phyloP scores from a whole-genome alignment of 2,888 invertebrate species.

The Spodoptera picta region DNA sequence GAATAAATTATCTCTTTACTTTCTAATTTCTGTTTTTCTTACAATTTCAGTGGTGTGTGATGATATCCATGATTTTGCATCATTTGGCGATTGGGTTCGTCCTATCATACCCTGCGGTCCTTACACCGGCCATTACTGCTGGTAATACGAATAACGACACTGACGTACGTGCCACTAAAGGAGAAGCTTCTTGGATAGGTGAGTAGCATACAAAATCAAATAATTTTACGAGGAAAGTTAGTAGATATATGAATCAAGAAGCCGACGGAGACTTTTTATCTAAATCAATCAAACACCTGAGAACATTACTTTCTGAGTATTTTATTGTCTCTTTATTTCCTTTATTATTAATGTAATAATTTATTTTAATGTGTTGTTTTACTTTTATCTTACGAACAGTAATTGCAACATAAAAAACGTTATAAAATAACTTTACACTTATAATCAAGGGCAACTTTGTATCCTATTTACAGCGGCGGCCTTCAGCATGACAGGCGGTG shows the following conservation, averaged over 20 bases:
- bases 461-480: slow-evolving; percentile 23
- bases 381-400: no score
- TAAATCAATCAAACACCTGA: no score
- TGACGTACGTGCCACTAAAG: slow-evolving; percentile 19
- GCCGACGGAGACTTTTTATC: no score
- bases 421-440: neutral
- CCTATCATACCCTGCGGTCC: slow-evolving; percentile 32
- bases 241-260: no score
- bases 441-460: no score
- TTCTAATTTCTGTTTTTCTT: no score
- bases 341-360: no score
- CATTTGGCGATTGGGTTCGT: slow-evolving; percentile 47
- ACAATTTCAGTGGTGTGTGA: slow-evolving; percentile 36
- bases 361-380: no score
- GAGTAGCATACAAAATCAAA: neutral
- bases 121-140: slow-evolving; percentile 25
- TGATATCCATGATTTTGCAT: slow-evolving; percentile 47
- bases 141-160: neutral
- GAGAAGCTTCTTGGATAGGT: slow-evolving; percentile 38
- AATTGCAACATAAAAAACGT: no score
- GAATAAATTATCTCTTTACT: no score
- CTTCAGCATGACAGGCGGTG: slow-evolving; percentile 39
- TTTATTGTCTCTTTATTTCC: no score
- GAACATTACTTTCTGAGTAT: no score
- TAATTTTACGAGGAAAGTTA: neutral